These are phyloP conservation scores for Oryctes rhinoceros DNA, from an alignment of 1,140 invertebrate genomes.

Conservation along the genomic window DNA sequence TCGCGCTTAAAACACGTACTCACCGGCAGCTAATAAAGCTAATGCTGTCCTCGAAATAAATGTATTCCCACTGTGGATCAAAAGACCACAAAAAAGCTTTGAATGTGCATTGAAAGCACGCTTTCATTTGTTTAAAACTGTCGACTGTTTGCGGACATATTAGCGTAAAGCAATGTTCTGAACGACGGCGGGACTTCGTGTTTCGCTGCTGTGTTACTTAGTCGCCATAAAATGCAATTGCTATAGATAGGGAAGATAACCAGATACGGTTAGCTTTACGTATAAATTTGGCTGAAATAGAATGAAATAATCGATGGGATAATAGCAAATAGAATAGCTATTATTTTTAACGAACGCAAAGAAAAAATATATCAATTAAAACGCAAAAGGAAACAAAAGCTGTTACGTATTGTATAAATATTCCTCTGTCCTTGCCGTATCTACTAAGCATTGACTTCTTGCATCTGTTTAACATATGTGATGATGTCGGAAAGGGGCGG, in stretches of 20 bases:
- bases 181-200: not conserved
- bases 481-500: slow-evolving; percentile 37
- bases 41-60: slow-evolving; percentile 41
- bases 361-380: slow-evolving; percentile 1
- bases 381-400: slow-evolving; percentile 7
- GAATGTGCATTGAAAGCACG: slow-evolving; percentile 40
- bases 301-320: too few relatives aligned
- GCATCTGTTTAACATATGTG: slow-evolving; percentile 41
- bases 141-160: slow-evolving; percentile 40
- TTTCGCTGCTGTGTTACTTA: not conserved
- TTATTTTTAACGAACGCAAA: not conserved
- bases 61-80: slow-evolving; percentile 39
- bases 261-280: not conserved
- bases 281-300: not conserved
- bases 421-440: not conserved
- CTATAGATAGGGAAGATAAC: slow-evolving; percentile 1
- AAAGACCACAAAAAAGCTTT: slow-evolving; percentile 42
- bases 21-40: slow-evolving; percentile 37
- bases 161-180: slow-evolving; percentile 37
- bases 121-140: slow-evolving; percentile 42
- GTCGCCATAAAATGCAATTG: not conserved
- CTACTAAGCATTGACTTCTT: slow-evolving; percentile 16
- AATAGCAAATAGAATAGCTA: too few relatives aligned
- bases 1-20: slow-evolving; percentile 24
- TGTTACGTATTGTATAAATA: slow-evolving; percentile 6